Evolutionary conservation across 2,797 vertebrate species (phyloP), one percentile per base, ranked within the genome.

Genomic region (Menidia menidia): DNA sequence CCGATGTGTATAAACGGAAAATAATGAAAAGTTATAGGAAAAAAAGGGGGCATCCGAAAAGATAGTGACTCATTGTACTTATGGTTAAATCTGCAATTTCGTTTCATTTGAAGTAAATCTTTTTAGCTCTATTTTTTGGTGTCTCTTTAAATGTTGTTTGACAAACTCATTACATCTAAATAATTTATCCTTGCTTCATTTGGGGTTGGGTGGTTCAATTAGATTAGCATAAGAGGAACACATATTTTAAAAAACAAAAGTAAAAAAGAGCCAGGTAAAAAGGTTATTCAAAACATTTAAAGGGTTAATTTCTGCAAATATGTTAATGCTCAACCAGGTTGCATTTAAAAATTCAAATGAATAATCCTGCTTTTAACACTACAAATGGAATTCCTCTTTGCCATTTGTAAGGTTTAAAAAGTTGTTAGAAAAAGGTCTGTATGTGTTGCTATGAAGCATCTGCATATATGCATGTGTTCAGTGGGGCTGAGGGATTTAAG

Each of bases 401-500:
- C 52, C 0, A 9, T 65, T 83, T 74, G 25, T 69, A 45, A 75
- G 75, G 73, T 73, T 59, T 51, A 4, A 53, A 42, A 65, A 51
- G 66, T 60, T 59, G 78, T 31, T 72, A 71, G 33, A 69, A 68
- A 61, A 93, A 92, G 89, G 88, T 92, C 88, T 88, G 67, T 52
- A 11, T 80, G 31, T 77, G 39, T 64, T 48, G 64, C 70, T 70
- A 52, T 64, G 57, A 43, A 47, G 55, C 57, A 39, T 68, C 59
- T 72, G 72, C 64, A 39, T 39, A 39, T 25, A 25, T 25, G 25
- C 25, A 71, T 71, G 73, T 70, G 47, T 76, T 81, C 78, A 73
- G 51, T 50, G 68, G 55, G 75, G 71, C 75, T 87, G 84, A 84
- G 78, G 86, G 83, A 93, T 93, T 92, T 91, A 90, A 83, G 73